Evolutionary conservation across 2,888 invertebrate genomes (phyloP), one percentile per base, ranked within the genome.

Genomic region (Resseliella maxima): DNA sequence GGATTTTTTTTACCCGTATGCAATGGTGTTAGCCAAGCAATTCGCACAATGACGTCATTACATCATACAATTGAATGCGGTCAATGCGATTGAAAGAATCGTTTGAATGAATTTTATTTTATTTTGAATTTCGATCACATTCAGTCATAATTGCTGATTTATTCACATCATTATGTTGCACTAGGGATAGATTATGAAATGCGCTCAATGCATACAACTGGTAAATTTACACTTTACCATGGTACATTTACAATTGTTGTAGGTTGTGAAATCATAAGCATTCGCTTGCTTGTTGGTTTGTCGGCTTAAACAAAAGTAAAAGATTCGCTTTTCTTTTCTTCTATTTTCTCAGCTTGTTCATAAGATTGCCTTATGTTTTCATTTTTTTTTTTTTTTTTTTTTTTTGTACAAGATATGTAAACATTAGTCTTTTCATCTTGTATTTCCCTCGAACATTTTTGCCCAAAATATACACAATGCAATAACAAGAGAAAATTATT

Each of bases 361-460:
- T 24, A 24, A 24, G 59, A 59, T 24, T 59, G 59, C 59, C 59
- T 1, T 59, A 59, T 59, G 59, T 24, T 59, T 59, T 24, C 24
- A n/a, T 24, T 59, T n/a, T n/a, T n/a, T n/a, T n/a, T n/a, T n/a
- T n/a, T n/a, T n/a, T n/a, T n/a, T n/a, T n/a, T n/a, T n/a, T n/a
- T n/a, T n/a, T 50, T 59, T 59, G 59, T 59, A 59, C 59, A 59
- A 59, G 59, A 59, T 59, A 59, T 59, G 59, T 59, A 59, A 59
- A 59, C 59, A 59, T 59, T 59, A 59, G 59, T 59, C 24, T 59
- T 15, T 6, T 24, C 50, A 18, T 50, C 50, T 5, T 41, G 59
- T 15, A 8, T 24, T 59, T 24, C 59, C 5, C 24, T 24, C n/a
- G n/a, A n/a, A n/a, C n/a, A n/a, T n/a, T n/a, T n/a, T n/a, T n/a